Evolutionary conservation across 1,140 invertebrate genomes (phyloP), one percentile per base, ranked within the genome.

Genomic region (Odontomachus brunneus): DNA sequence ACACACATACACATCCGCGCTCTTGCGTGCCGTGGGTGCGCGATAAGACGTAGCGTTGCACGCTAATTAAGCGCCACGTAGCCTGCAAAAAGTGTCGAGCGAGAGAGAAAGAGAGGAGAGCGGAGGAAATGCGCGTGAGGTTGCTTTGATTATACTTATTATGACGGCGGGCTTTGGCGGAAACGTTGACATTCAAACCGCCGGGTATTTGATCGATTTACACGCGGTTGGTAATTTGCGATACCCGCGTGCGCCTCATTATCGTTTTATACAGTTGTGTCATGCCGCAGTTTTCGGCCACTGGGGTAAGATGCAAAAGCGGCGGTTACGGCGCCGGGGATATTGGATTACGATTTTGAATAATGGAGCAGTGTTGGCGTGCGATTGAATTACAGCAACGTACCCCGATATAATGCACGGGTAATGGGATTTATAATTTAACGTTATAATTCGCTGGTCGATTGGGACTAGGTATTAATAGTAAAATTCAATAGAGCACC

Each of bases 341-440:
- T 29, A 76, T 76, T 33, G 9, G 17, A 15, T 38, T 69, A 57
- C 51, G 33, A 69, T 71, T 69, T 48, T 69, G 75, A 80, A 80
- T 80, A 69, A 80, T 71, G 51, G 48, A 80, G 48, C 15, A 24
- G 15, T 38, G 26, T 12, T 26, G 12, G 7, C 75, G 19, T 55
- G 11, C 14, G 75, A 80, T 80, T 71, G 75, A 71, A 71, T 57
- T 80, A n/a, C 33, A 80, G 51, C 75, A 80, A 69, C 38, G 24
- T 55, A 2, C 24, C n/a, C 12, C 53, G 33, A 80, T 22, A 80
- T 80, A 80, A 80, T 76, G 65, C 48, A 7, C 29, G 14, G 17
- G 33, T 80, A 71, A 80, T 38, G n/a, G 33, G 22, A 71, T 80
- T 57, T 44, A 71, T 71, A 80, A 80, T 80, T 80, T 71, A 80